Evolutionary conservation across 2,113 vertebrate species (phyloP).

Genomic region (Pluvianellus socialis): DNA sequence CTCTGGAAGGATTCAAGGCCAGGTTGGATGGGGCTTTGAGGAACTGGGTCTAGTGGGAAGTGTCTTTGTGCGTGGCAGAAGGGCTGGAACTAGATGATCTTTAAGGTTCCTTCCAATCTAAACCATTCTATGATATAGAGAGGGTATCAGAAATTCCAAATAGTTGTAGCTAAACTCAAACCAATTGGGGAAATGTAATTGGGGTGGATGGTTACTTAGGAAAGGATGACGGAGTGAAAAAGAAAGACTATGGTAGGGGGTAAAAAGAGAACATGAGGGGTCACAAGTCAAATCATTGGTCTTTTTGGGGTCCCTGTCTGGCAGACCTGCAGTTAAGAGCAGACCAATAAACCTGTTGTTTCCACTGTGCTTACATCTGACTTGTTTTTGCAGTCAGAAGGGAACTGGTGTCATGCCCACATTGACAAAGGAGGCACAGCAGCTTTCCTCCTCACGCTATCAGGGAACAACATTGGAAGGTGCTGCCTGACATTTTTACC

Average conservation of each 20-base stretch:
- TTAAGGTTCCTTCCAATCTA: too few relatives aligned
- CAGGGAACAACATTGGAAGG: neutral
- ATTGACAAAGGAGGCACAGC: fast-evolving
- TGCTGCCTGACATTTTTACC: neutral
- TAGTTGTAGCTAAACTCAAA: neutral
- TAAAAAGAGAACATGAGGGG: neutral
- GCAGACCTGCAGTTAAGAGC: neutral
- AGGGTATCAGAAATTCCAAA: neutral
- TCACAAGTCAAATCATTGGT: neutral
- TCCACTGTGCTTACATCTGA: fast-evolving
- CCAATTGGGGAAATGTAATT: neutral
- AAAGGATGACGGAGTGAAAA: neutral
- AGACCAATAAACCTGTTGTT: fast-evolving
- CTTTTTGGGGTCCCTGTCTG: neutral
- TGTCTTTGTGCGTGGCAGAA: too few relatives aligned
- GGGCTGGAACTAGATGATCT: too few relatives aligned
- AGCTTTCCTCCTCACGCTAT: neutral
- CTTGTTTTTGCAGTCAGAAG: neutral
- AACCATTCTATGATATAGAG: neutral
- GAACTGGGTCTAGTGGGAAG: too few relatives aligned
- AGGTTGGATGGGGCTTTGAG: too few relatives aligned
- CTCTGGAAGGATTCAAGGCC: too few relatives aligned
- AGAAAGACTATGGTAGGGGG: fast-evolving
- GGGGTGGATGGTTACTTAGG: neutral
- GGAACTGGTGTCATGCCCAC: neutral